These are phyloP conservation scores for Drosophila sechellia DNA, from an alignment of 1,140 invertebrate species.

Conservation along the genomic window DNA sequence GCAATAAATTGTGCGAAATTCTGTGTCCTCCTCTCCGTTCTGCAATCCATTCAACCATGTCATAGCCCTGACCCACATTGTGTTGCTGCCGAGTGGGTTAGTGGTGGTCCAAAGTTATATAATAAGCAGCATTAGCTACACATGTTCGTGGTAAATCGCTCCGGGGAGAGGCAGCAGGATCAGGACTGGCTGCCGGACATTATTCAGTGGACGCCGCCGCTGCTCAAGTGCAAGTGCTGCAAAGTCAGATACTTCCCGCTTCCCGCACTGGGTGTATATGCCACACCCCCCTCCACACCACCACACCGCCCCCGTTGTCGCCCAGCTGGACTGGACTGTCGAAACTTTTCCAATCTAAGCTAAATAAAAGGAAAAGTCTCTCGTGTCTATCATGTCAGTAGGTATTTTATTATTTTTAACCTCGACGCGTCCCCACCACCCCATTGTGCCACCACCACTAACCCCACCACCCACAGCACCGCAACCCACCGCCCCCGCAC, in stretches of 20 bases:
- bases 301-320: neutral
- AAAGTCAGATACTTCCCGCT: constrained; percentile 37
- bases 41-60: constrained; percentile 4
- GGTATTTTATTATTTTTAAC: constrained; percentile 84
- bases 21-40: constrained; percentile 36
- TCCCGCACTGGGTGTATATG: too few species aligned
- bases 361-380: constrained; percentile 83
- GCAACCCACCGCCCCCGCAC: neutral
- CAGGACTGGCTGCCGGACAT: constrained; percentile 23
- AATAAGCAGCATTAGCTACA: constrained; percentile 77
- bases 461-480: neutral
- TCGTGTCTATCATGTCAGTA: constrained; percentile 83
- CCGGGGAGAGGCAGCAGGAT: neutral
- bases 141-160: constrained; percentile 53
- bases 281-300: neutral
- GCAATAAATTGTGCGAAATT: constrained; percentile 75
- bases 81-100: constrained; percentile 5
- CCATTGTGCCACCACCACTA: neutral
- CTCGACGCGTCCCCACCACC: constrained; percentile 31
- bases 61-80: constrained; percentile 65
- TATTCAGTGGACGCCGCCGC: constrained; percentile 34
- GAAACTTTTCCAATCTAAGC: constrained; percentile 84
- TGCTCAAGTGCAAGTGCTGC: constrained; percentile 75
- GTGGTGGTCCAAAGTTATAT: constrained; percentile 50
- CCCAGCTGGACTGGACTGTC: constrained; percentile 76